Percentiles rank a stretch among this genome's conserved stretches.
Evolutionary conservation across 2,113 vertebrate species (phyloP).

Genomic region (Lagopus leucura): DNA sequence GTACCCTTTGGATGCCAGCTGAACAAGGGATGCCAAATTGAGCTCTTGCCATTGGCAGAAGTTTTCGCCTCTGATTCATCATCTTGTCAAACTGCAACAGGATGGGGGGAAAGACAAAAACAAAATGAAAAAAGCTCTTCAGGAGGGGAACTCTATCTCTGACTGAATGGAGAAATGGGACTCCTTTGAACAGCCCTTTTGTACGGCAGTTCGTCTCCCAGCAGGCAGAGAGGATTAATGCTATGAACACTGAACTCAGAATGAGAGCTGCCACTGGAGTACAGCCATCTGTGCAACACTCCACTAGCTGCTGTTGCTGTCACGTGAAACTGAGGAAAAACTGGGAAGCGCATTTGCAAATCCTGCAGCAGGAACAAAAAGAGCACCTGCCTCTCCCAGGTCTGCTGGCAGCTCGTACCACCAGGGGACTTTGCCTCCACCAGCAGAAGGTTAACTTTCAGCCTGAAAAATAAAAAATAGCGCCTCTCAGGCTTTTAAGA

Average conservation of each 20-base stretch:
- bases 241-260: not conserved
- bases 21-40: not conserved
- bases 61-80: constrained; percentile 3
- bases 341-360: not conserved
- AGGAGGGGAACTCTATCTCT: not conserved
- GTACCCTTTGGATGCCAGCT: not conserved
- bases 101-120: not conserved
- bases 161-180: not conserved
- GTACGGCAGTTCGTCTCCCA: not conserved
- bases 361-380: not conserved
- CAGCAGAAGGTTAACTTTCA: not conserved
- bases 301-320: not conserved
- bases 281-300: not conserved
- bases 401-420: not conserved
- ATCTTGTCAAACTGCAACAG: not conserved
- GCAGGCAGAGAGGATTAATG: not conserved
- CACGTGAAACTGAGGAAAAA: not conserved
- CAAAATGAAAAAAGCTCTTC: not conserved
- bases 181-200: not conserved
- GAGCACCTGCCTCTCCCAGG: not conserved
- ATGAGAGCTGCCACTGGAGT: not conserved
- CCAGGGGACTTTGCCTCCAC: not conserved
- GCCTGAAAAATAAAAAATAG: constrained; percentile 22
- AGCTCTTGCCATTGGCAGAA: not conserved
- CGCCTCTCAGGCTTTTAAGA: not conserved